Evolutionary conservation across 2,797 vertebrate genomes (phyloP).

Genomic region (Hirundo rustica): DNA sequence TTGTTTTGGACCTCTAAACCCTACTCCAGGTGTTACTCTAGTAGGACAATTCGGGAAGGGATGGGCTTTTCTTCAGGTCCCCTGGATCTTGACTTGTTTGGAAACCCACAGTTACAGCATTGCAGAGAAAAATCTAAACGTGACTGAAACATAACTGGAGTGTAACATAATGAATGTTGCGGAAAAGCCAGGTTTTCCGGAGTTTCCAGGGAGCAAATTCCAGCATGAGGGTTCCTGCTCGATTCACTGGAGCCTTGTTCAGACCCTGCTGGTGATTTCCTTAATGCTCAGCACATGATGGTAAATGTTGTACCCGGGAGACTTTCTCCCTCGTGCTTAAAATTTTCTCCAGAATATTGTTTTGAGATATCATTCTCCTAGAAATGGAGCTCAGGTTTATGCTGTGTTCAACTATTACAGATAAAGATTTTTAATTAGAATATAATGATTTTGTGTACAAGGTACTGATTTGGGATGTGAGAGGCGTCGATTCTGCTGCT

Average conservation of each 20-base stretch:
- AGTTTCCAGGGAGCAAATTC: not conserved
- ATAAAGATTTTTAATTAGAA: constrained; percentile 28
- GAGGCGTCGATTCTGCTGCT: not conserved
- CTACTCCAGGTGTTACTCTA: not conserved
- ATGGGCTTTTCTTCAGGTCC: not conserved
- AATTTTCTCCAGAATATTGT: not conserved
- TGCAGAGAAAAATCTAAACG: not conserved
- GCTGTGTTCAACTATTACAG: not conserved
- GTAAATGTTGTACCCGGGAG: not conserved
- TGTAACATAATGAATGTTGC: accelerated
- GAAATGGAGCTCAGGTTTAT: not conserved
- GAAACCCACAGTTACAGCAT: not conserved
- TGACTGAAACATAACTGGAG: not conserved
- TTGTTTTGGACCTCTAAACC: not conserved
- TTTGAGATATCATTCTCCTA: not conserved
- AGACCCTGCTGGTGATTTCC: not conserved
- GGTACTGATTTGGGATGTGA: not conserved
- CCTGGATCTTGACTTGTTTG: not conserved
- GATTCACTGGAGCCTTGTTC: not conserved
- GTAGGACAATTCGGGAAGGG: not conserved
- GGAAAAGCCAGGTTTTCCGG: not conserved
- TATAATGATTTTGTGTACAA: not conserved
- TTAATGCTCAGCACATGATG: not conserved
- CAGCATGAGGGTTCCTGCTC: not conserved
- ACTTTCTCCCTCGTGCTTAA: not conserved